Evolutionary conservation across 2,113 vertebrate species (phyloP).

Genomic region (Myotis lucifugus): DNA sequence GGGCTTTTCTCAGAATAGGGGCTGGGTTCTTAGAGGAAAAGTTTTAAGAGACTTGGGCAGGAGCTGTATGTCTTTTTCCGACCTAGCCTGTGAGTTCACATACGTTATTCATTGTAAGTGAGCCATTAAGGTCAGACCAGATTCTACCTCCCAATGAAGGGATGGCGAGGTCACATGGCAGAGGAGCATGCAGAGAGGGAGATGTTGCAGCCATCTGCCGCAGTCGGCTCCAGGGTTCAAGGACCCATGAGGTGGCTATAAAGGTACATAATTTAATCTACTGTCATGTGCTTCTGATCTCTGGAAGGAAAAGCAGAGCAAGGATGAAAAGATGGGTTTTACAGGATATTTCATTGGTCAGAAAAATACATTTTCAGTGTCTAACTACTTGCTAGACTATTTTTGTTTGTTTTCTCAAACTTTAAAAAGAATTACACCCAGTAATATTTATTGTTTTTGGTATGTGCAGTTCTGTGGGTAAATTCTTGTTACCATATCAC

Average conservation of each 20-base stretch:
- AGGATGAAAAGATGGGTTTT: background rate
- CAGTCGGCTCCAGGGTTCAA: background rate
- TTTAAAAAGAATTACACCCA: background rate
- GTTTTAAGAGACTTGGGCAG: background rate
- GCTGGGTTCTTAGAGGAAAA: background rate
- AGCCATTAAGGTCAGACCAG: background rate
- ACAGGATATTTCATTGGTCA: background rate
- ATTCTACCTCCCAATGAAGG: background rate
- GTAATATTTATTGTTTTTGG: background rate
- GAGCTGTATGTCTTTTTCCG: background rate
- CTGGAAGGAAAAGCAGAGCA: slow-evolving; percentile 14
- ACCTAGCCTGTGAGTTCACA: background rate
- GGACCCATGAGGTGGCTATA: background rate
- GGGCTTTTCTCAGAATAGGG: background rate
- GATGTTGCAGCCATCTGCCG: background rate
- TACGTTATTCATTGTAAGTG: background rate
- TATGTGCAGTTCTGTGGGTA: background rate
- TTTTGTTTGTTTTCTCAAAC: slow-evolving; percentile 4
- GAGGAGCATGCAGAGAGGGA: background rate
- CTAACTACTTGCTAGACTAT: background rate
- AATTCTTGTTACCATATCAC: background rate
- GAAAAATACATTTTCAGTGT: background rate
- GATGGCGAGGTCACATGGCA: background rate
- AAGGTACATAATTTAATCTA: background rate
- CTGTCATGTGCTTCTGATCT: background rate